Evolutionary conservation across 1,140 invertebrate species (phyloP), one percentile per base, ranked within the genome.

Genomic region (Danaus plexippus): DNA sequence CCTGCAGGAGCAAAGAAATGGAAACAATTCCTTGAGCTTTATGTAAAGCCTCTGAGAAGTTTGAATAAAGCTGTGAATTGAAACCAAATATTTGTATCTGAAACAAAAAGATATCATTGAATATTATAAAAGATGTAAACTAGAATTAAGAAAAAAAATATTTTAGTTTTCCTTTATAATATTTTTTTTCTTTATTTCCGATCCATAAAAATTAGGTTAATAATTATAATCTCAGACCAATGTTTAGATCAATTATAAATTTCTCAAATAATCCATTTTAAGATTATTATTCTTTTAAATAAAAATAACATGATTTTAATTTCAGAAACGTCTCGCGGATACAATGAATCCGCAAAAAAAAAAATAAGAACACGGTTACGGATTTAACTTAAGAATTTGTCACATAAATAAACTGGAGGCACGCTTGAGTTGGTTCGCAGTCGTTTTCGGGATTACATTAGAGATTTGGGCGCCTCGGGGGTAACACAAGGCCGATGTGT

Each of bases 71-170:
- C 81, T 97, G 94, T 56, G 94, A 95, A 88, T 97, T 97, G 90
- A 96, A 97, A 68, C 95, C 95, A 85, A 96, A 95, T 88, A 97
- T 95, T 90, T 97, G 96, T 75, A 97, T 94, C 96, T 97, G 91
- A 57, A 90, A 90, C 77, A 88, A 89, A 77, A 73, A 66, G 55
- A 64, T 42, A 56, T 40, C 43, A 41, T n/a, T 32, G n/a, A 48
- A 49, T 43, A 63, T 60, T 43, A 54, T 47, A 52, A 56, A 56
- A 7, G 47, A 18, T 1, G 47, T 48, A 18, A 48, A 18, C 3
- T 48, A 15, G 13, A 6, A 32, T 32, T 32, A 32, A 32, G 22
- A 32, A 32, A 32, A 32, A 32, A 32, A 32, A 32, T 32, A 7
- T 7, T 32, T 32, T 32, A 4, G 22, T 32, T 5, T 32, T 6